Conservation (phyloP, 2,797 vertebrate genomes). For the Liasis olivaceus region DNA sequence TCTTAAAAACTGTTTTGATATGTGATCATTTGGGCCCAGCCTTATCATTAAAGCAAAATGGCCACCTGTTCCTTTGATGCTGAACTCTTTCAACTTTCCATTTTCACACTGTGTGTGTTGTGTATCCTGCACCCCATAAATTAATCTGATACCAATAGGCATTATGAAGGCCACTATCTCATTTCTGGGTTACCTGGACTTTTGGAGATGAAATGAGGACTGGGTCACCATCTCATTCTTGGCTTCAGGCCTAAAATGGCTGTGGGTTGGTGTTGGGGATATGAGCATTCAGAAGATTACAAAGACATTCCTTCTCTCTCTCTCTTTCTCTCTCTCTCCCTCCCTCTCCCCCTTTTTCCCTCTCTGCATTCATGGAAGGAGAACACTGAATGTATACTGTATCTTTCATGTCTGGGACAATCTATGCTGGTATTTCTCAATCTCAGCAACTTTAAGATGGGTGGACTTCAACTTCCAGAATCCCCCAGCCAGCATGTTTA, state of each 20-base stretch:
- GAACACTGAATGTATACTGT: neutral
- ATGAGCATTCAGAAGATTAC: neutral
- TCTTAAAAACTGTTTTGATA: conserved; percentile 35
- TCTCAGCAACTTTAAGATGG: too few relatives aligned
- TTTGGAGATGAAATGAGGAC: neutral
- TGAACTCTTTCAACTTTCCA: neutral
- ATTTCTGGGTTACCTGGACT: neutral
- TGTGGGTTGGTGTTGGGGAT: neutral
- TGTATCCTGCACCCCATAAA: neutral
- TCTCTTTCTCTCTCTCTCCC: too few relatives aligned
- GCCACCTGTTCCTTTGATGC: neutral
- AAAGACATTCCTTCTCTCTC: too few relatives aligned
- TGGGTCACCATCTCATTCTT: neutral
- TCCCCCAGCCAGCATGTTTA: too few relatives aligned
- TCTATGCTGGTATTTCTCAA: neutral
- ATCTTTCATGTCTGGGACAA: neutral
- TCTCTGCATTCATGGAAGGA: neutral
- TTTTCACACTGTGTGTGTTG: neutral
- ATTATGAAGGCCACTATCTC: neutral
- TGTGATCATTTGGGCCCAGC: conserved; percentile 32
- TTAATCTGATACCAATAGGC: neutral
- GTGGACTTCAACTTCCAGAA: too few relatives aligned
- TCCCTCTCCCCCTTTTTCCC: too few relatives aligned
- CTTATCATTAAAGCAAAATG: neutral
- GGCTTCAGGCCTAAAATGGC: neutral